Evolutionary conservation across 2,888 invertebrate species (phyloP).

Genomic region (Tachina fera): DNA sequence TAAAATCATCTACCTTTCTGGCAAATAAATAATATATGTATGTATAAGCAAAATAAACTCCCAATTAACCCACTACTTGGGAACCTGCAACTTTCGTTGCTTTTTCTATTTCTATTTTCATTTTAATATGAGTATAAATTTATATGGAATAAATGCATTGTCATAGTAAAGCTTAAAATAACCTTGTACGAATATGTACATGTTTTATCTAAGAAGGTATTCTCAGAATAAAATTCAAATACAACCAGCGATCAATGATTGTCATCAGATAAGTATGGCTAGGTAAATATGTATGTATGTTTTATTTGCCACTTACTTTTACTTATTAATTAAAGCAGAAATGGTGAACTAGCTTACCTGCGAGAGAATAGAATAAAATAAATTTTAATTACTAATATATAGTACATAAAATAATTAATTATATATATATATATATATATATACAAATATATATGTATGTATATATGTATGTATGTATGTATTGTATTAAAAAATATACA

Average conservation of each 20-base stretch:
- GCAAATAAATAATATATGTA: neutral
- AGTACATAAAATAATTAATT: too few species aligned
- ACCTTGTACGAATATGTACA: constrained; percentile 8
- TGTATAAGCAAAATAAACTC: constrained; percentile 34
- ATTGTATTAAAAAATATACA: too few species aligned
- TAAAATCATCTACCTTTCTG: constrained; percentile 4
- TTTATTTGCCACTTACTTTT: too few species aligned
- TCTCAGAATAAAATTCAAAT: neutral
- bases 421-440: too few species aligned
- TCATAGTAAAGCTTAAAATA: constrained; percentile 42
- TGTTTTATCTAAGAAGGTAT: constrained; percentile 13
- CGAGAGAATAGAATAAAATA: too few species aligned
- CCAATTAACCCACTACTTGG: constrained; percentile 21
- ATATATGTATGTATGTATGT: too few species aligned
- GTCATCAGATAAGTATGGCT: too few species aligned
- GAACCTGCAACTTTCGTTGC: neutral
- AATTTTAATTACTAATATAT: too few species aligned
- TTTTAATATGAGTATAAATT: constrained; percentile 19
- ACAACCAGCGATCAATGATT: neutral
- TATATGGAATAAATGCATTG: constrained; percentile 48
- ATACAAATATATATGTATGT: too few species aligned
- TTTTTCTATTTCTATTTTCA: neutral
- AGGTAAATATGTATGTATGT: too few species aligned
- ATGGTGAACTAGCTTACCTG: too few species aligned
- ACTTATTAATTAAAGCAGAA: too few species aligned